phyloP scores from a whole-genome alignment of 1,140 invertebrate species.

The Drosophila nasuta region DNA sequence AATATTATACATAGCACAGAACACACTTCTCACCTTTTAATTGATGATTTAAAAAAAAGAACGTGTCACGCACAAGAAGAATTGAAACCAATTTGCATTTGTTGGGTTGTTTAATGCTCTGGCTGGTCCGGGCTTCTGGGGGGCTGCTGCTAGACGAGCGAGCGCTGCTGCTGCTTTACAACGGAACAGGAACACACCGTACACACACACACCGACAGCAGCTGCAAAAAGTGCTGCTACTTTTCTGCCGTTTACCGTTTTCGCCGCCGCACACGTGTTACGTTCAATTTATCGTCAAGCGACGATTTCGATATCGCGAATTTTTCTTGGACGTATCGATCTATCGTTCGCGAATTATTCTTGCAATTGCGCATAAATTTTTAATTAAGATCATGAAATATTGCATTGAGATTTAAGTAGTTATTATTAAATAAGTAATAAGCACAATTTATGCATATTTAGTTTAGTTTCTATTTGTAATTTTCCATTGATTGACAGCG shows the following conservation, averaged over 20 bases:
- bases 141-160: slow-evolving; percentile 46
- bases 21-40: slow-evolving; percentile 42
- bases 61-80: slow-evolving; percentile 50
- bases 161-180: slow-evolving; percentile 42
- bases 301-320: neutral
- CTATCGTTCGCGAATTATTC: neutral
- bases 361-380: no score
- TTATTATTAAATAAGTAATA: no score
- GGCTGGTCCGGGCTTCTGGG: slow-evolving; percentile 37
- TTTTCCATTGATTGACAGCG: no score
- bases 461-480: no score
- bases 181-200: slow-evolving; percentile 52
- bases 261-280: slow-evolving; percentile 50
- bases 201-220: slow-evolving; percentile 48
- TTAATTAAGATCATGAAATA: no score
- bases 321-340: slow-evolving; percentile 6
- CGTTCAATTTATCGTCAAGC: slow-evolving; percentile 35
- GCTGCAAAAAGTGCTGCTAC: slow-evolving; percentile 52
- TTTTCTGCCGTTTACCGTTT: slow-evolving; percentile 46
- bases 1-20: neutral
- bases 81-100: slow-evolving; percentile 48
- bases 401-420: no score
- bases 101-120: slow-evolving; percentile 41
- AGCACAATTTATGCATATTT: no score
- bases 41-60: slow-evolving; percentile 43